Evolutionary conservation across 2,888 invertebrate species (phyloP).

Genomic region (Temnothorax rugatulus): DNA sequence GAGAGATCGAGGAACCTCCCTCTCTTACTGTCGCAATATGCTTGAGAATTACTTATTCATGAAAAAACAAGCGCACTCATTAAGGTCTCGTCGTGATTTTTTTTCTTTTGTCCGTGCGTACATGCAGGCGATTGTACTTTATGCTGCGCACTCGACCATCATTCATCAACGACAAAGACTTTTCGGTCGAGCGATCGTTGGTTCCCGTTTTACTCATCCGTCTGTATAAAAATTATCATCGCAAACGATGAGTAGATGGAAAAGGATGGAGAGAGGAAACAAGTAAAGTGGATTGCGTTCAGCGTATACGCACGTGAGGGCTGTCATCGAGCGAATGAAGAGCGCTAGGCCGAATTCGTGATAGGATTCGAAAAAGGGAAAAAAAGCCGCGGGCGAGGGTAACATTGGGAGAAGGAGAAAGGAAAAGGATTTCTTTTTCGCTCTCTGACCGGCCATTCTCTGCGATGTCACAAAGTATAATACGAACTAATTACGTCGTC

Average conservation of each 20-base stretch:
- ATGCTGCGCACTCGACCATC: conserved; percentile 67
- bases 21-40: not conserved
- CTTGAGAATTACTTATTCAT: conserved; percentile 45
- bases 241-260: conserved; percentile 42
- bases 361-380: conserved; percentile 72
- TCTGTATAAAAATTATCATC: conserved; percentile 48
- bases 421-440: conserved; percentile 60
- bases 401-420: conserved; percentile 42
- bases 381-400: conserved; percentile 1
- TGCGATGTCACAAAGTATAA: conserved; percentile 83
- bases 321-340: conserved; percentile 58
- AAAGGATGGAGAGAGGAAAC: not conserved
- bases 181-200: conserved; percentile 57
- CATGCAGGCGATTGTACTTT: conserved; percentile 54
- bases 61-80: conserved; percentile 48
- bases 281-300: conserved; percentile 47
- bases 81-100: conserved; percentile 56
- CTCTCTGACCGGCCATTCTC: conserved; percentile 73
- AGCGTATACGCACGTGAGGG: conserved; percentile 63
- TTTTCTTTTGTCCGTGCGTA: conserved; percentile 41
- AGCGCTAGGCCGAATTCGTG: conserved; percentile 73
- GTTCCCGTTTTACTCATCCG: conserved; percentile 25
- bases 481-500: conserved; percentile 84
- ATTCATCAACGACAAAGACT: conserved; percentile 73
- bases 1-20: conserved; percentile 23